phyloP scores from a whole-genome alignment of 2,113 vertebrate species.

The Thamnophis sirtalis region DNA sequence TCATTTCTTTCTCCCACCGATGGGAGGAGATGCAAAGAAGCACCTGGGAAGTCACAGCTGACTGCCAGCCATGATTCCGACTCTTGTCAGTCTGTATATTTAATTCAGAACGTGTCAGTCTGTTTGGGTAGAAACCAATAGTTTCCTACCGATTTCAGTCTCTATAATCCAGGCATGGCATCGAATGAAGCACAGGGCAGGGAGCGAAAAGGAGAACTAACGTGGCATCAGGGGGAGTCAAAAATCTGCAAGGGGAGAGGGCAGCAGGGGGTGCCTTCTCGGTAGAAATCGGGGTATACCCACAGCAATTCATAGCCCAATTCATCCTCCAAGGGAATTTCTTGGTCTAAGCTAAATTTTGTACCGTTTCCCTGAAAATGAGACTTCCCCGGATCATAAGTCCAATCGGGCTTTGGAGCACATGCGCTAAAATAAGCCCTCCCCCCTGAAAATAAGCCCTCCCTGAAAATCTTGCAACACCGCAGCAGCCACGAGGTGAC shows the following conservation, averaged over 20 bases:
- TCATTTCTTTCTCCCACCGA: neutral
- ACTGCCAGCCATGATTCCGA: neutral
- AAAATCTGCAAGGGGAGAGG: neutral
- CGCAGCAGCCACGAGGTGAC: no score
- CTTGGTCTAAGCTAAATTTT: neutral
- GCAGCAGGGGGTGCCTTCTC: neutral
- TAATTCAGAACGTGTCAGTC: neutral
- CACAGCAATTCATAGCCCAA: neutral
- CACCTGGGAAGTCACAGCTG: neutral
- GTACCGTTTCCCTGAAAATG: no score
- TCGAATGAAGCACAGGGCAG: neutral
- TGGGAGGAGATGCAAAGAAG: neutral
- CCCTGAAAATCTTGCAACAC: no score
- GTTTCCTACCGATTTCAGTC: neutral
- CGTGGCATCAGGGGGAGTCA: neutral
- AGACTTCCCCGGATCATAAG: no score
- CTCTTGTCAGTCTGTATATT: no score
- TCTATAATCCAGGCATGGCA: neutral
- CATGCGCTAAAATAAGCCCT: no score
- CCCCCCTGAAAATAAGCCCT: no score
- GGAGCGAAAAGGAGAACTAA: neutral
- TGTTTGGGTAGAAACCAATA: no score
- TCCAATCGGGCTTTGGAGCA: no score
- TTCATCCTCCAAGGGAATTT: neutral
- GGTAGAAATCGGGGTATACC: neutral